phyloP scores from a whole-genome alignment of 2,113 vertebrate genomes.

The Melospiza georgiana region DNA sequence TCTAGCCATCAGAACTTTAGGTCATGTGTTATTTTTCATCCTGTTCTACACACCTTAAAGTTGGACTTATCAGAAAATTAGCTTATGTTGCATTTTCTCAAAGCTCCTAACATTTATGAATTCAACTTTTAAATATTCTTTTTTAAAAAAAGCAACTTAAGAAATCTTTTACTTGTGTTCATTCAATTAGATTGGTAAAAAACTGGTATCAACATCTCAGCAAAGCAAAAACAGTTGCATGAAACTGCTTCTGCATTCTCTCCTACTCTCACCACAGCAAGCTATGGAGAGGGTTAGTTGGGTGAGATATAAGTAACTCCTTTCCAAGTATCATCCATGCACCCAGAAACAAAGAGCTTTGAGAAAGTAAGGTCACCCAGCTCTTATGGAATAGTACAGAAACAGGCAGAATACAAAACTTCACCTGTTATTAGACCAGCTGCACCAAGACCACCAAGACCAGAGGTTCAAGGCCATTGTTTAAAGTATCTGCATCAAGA shows the following conservation, averaged over 20 bases:
- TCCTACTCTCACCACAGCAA: not conserved
- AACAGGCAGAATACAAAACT: not conserved
- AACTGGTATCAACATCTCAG: not conserved
- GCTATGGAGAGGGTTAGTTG: not conserved
- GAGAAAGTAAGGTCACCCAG: not conserved
- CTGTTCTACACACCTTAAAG: not conserved
- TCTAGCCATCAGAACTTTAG: not conserved
- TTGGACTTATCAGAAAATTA: not conserved
- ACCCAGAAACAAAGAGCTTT: not conserved
- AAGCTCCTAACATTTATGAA: not conserved
- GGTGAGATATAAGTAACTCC: not conserved
- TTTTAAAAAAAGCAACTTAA: not conserved
- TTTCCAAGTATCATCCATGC: not conserved
- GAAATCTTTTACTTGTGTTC: not conserved
- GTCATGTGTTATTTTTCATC: not conserved
- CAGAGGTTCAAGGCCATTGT: not conserved
- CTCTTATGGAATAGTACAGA: not conserved
- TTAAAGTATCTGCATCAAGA: not conserved
- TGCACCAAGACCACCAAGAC: not conserved
- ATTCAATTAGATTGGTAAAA: not conserved
- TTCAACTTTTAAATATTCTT: not conserved
- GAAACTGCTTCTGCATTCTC: not conserved
- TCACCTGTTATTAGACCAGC: not conserved
- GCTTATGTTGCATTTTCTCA: not conserved
- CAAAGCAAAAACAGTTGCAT: not conserved